phyloP scores from a whole-genome alignment of 2,113 vertebrate species.

The Mirza zaza region DNA sequence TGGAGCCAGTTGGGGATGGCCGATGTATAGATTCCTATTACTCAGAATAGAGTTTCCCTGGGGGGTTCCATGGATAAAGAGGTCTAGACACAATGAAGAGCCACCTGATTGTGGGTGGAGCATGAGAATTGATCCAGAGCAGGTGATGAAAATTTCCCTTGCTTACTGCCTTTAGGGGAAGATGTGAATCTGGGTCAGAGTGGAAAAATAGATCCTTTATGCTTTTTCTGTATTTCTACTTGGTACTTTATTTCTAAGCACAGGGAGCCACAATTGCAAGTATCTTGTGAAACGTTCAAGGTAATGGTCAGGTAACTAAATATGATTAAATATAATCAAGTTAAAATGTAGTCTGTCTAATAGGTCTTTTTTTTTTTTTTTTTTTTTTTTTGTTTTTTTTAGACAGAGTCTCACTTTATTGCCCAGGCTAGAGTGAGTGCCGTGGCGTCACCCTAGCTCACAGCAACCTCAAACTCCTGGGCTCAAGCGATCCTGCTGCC shows the following conservation, averaged over 20 bases:
- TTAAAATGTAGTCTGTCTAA: constrained; percentile 28
- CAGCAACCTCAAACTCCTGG: too few relatives aligned
- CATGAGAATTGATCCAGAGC: background rate
- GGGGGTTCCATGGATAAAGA: background rate
- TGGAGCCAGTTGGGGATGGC: background rate
- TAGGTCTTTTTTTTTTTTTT: too few relatives aligned
- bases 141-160: background rate
- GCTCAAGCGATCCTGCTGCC: too few relatives aligned
- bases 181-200: background rate
- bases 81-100: background rate
- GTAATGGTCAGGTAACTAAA: background rate
- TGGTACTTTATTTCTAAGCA: background rate
- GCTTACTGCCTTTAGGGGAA: background rate
- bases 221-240: background rate
- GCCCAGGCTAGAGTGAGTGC: too few relatives aligned
- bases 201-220: background rate
- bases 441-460: too few relatives aligned
- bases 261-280: background rate
- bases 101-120: background rate
- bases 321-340: constrained; percentile 10
- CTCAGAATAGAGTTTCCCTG: background rate
- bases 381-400: too few relatives aligned
- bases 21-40: background rate
- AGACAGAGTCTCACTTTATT: too few relatives aligned
- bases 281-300: background rate